phyloP scores from a whole-genome alignment of 2,888 invertebrate genomes.

The Oscheius sp. region DNA sequence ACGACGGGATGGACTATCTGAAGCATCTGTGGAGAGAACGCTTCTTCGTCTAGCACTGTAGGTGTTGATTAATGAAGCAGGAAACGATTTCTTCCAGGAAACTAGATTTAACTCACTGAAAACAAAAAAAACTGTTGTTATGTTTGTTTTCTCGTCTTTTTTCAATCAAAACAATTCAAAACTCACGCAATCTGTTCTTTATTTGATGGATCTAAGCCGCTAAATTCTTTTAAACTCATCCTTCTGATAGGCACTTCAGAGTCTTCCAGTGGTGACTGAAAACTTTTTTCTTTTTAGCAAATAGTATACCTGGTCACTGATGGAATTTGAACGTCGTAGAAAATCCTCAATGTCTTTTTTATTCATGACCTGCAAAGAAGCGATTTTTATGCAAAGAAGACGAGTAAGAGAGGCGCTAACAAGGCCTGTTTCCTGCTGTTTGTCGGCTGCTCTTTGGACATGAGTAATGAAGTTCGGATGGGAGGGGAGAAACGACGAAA shows the following conservation, averaged over 20 bases:
- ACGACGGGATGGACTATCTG: slow-evolving; percentile 38
- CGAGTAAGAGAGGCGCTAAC: no score
- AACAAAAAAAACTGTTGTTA: slow-evolving; percentile 7
- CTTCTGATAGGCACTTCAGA: slow-evolving; percentile 49
- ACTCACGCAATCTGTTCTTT: slow-evolving; percentile 43
- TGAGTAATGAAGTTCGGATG: no score
- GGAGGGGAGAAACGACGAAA: no score
- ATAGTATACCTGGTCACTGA: slow-evolving; percentile 46
- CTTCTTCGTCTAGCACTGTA: slow-evolving; percentile 45
- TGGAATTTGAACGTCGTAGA: slow-evolving; percentile 55
- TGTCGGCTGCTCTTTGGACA: no score
- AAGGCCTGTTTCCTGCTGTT: no score
- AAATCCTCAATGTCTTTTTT: slow-evolving; percentile 57
- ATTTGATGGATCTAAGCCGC: slow-evolving; percentile 55
- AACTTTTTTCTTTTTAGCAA: no score
- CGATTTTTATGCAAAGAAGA: no score
- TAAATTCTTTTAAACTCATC: slow-evolving; percentile 64
- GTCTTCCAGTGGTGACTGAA: slow-evolving; percentile 18
- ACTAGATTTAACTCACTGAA: slow-evolving; percentile 43
- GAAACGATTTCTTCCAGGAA: slow-evolving; percentile 43
- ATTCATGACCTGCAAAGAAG: slow-evolving; percentile 39
- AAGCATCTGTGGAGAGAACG: slow-evolving; percentile 34
- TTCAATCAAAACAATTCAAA: background rate
- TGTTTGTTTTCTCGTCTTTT: background rate
- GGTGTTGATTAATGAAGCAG: slow-evolving; percentile 43